Conservation (phyloP, 2,888 invertebrate genomes). For the Noctua janthe region DNA sequence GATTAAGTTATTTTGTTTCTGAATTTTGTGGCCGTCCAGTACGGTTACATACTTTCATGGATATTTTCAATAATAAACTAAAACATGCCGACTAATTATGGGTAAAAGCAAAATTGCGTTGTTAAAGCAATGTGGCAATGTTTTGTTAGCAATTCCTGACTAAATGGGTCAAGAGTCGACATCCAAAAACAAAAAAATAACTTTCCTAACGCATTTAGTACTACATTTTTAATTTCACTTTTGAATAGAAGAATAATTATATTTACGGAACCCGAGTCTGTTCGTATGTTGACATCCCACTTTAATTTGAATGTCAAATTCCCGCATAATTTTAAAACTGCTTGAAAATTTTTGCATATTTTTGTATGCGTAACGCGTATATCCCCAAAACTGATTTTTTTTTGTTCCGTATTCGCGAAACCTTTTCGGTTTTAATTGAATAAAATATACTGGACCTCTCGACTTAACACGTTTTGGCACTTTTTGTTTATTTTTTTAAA, state of each 20-base stretch:
- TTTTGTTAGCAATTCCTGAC: not conserved
- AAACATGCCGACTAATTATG: not conserved
- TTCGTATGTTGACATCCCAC: conserved; percentile 74
- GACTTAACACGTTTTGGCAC: conserved; percentile 55
- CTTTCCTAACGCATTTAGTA: conserved; percentile 9
- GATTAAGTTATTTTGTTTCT: not conserved
- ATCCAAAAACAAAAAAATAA: conserved; percentile 16
- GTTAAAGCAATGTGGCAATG: not conserved
- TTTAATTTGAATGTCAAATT: conserved; percentile 74
- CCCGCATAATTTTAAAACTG: conserved; percentile 77
- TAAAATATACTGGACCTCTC: conserved; percentile 60
- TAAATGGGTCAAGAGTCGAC: conserved; percentile 35
- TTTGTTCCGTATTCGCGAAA: conserved; percentile 52
- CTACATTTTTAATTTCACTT: conserved; percentile 63
- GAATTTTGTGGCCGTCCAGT: not conserved
- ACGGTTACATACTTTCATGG: not conserved
- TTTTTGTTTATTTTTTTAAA: conserved; percentile 45
- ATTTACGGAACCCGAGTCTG: conserved; percentile 69
- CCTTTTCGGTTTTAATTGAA: conserved; percentile 66
- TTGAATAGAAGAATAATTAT: conserved; percentile 78
- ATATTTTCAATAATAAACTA: not conserved
- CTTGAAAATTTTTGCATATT: conserved; percentile 76
- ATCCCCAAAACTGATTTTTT: conserved; percentile 56
- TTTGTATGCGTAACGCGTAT: conserved; percentile 68
- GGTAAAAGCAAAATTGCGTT: not conserved